Evolutionary conservation across 2,797 vertebrate species (phyloP), one percentile per base, ranked within the genome.

Genomic region (Diceros bicornis): DNA sequence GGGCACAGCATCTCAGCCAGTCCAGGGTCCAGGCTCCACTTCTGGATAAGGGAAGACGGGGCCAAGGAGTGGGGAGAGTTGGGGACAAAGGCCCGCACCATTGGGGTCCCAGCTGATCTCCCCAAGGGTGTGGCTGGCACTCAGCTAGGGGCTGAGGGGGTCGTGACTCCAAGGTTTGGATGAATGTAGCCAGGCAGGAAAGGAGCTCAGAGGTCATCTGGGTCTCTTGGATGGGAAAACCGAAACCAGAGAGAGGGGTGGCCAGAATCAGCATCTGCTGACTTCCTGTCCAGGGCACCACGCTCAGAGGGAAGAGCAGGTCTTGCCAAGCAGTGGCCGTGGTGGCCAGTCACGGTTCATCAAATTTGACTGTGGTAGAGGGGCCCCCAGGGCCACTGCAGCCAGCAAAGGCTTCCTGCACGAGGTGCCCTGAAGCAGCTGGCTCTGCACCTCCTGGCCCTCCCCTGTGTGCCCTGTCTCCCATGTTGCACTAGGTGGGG

Each of bases 401-500:
- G 7, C 62, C 69, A 64, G 81, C 87, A 52, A 37, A 57, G 32
- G 1, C 44, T 27, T 66, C 34, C 68, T 6, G 18, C 27, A 77
- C 2, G 4, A 72, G 32, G 52, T 11, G 7, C 16, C 34, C 25
- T 20, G 11, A 87, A 27, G 13, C 8, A 23, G 34, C 47, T 77
- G 69, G n/a, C 21, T 72, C 85, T 72, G 50, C 18, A 4, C 3
- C 41, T 83, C 8, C 71, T 23, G 69, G 23, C 29, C 77, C 44
- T 77, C 5, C 23, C 18, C 71, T 87, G 44, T 20, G n/a, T 32
- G 44, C 32, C 37, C 85, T 41, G 6, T 23, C 18, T 57, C 82
- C 71, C 16, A 13, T 20, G 4, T n/a, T 5, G 0, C 12, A 4
- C 32, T 1, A 7, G 57, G 62, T 1, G 10, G 29, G 4, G 27